A percentile compares a stretch with the other conserved stretches of the same genome.
Conservation (phyloP, 2,113 vertebrate genomes). For the Pipa parva region DNA sequence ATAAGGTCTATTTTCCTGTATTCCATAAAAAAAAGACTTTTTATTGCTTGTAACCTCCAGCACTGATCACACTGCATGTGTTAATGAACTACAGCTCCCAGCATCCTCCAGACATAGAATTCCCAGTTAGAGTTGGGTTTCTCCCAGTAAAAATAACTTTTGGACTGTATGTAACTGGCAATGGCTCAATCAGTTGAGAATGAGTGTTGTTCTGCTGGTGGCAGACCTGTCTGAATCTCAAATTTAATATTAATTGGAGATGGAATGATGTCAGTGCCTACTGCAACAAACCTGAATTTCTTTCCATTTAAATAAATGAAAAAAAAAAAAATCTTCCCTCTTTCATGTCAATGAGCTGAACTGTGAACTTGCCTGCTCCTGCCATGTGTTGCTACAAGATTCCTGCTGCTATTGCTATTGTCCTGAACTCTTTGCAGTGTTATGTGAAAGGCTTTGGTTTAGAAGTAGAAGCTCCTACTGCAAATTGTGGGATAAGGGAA, state of each 20-base stretch:
- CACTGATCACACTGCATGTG: no score
- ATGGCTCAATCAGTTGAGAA: no score
- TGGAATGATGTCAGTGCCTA: background rate
- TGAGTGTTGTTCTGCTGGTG: no score
- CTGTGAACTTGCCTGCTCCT: conserved; percentile 8
- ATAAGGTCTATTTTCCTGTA: no score
- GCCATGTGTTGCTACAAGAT: background rate
- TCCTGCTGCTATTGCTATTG: conserved; percentile 4
- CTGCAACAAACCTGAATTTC: background rate
- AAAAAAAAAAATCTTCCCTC: background rate
- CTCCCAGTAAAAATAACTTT: no score
- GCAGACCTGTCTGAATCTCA: no score
- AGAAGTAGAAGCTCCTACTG: background rate
- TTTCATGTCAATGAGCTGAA: conserved; percentile 11
- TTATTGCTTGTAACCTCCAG: no score
- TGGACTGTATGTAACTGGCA: no score
- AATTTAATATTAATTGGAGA: background rate
- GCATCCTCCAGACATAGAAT: no score
- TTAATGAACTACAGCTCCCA: no score
- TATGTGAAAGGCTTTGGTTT: background rate
- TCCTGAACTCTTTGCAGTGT: background rate
- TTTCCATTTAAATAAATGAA: background rate
- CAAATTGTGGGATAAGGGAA: background rate
- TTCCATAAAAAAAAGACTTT: no score
- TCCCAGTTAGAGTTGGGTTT: no score